A percentile compares a stretch with the other conserved stretches of the same genome.
phyloP scores from a whole-genome alignment of 2,113 vertebrate genomes.

The Amphilophus citrinellus region DNA sequence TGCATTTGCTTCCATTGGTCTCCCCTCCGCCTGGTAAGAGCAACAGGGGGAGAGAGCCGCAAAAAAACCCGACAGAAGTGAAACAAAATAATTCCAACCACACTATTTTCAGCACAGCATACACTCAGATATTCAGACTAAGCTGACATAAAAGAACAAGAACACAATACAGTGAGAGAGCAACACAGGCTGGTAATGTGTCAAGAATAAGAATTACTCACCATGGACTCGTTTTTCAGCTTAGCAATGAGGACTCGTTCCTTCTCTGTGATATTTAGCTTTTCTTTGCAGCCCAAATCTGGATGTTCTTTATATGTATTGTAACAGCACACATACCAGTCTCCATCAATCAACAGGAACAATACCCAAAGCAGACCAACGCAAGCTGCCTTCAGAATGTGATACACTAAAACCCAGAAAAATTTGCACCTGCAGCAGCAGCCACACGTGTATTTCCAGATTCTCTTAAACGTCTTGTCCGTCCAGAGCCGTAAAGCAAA shows the following conservation, averaged over 20 bases:
- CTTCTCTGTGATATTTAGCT: accelerated
- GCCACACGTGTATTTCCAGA: neutral
- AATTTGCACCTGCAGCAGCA: neutral
- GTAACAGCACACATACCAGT: conserved; percentile 17
- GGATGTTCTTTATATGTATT: neutral
- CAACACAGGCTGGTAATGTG: neutral
- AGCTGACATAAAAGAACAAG: neutral
- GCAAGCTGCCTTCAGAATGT: neutral
- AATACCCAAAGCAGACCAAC: neutral
- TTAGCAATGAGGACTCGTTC: neutral
- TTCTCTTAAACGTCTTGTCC: accelerated
- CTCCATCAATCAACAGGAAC: neutral
- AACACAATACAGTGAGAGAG: accelerated
- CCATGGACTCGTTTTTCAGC: conserved; percentile 1
- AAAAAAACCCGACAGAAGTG: too few species aligned
- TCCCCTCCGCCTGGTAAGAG: too few species aligned
- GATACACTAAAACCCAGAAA: neutral
- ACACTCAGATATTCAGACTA: neutral
- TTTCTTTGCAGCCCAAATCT: neutral
- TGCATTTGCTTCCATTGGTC: too few species aligned
- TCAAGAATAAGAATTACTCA: neutral
- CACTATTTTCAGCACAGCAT: neutral
- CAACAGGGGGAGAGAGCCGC: too few species aligned
- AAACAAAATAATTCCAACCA: neutral
- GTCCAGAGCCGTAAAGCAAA: neutral